Evolutionary conservation across 2,888 invertebrate genomes (phyloP).

Genomic region (Eretmocerus hayati): DNA sequence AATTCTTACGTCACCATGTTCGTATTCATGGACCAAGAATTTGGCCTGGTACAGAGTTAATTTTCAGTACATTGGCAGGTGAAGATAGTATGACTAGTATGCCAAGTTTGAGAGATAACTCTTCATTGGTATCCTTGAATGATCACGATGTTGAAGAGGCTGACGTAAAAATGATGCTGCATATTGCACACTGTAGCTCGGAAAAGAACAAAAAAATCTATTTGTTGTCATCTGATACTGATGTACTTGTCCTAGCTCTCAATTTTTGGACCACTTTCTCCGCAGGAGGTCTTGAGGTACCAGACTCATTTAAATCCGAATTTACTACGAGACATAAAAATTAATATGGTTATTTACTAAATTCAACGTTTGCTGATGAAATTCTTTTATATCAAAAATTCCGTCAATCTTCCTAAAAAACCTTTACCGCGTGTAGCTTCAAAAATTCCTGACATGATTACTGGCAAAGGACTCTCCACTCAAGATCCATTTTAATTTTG

Average conservation of each 20-base stretch:
- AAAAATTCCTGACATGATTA: too few relatives aligned
- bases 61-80: background rate
- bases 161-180: slow-evolving; percentile 8
- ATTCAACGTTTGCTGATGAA: too few relatives aligned
- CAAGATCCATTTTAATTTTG: too few relatives aligned
- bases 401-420: too few relatives aligned
- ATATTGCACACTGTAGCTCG: slow-evolving; percentile 1
- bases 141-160: slow-evolving; percentile 11
- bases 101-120: background rate
- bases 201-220: slow-evolving; percentile 2
- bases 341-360: too few relatives aligned
- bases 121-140: background rate
- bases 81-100: background rate
- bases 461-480: too few relatives aligned
- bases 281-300: background rate
- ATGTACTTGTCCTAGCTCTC: slow-evolving; percentile 9
- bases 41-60: background rate
- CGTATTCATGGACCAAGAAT: background rate
- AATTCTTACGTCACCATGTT: background rate
- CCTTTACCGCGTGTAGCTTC: too few relatives aligned
- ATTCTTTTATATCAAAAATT: too few relatives aligned
- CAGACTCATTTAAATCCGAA: too few relatives aligned
- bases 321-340: too few relatives aligned
- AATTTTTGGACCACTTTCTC: slow-evolving; percentile 7
- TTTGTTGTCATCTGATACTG: slow-evolving; percentile 9